Base-by-base conservation (phyloP, 2,888 invertebrate species). In the Isoperla grammatica region DNA sequence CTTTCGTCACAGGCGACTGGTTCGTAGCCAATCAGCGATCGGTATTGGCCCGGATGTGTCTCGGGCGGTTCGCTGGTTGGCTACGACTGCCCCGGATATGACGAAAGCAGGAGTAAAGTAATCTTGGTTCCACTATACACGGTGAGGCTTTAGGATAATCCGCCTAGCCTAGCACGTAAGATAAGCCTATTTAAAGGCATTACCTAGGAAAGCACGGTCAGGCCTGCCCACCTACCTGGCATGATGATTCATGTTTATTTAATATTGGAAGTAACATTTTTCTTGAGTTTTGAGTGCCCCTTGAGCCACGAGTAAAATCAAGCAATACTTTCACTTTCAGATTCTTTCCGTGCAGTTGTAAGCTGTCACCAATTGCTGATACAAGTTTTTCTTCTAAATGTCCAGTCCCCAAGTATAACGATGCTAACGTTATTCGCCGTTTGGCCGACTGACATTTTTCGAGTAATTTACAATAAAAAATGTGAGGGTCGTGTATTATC, bases 341-440 rank as follows among this genome's bases (percentile, higher is more conserved):
- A 29, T 75, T 73, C 61, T 79, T 78, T n/a, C 76, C 74, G 63
- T 75, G 75, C 22, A 77, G 72, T 64, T 78, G 72, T 39, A 86
- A 67, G 68, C 85, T 84, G 37, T 79, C 73, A 66, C 83, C 78
- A 56, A 91, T 80, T 40, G 81, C 76, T 54, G 83, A 76, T 71
- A 86, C 87, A 70, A 99, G 76, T 56, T 86, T 81, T 60, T 80
- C 78, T 74, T 98, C 98, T 67, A 94, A 75, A 15, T 79, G 72
- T 0, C 96, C 96, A 55, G 88, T 95, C 12, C 99, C 98, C 60
- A 98, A 77, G 72, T 99, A 99, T 11, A 99, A 77, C 62, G 98
- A 96, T 3, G 93, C 91, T 54, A 99, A 74, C 0, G 87, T 85
- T 68, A 95, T 87, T 67, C 93, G 80, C 55, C 77, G 75, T 61